phyloP scores from a whole-genome alignment of 2,113 vertebrate species.

The Cyprinus carpio region DNA sequence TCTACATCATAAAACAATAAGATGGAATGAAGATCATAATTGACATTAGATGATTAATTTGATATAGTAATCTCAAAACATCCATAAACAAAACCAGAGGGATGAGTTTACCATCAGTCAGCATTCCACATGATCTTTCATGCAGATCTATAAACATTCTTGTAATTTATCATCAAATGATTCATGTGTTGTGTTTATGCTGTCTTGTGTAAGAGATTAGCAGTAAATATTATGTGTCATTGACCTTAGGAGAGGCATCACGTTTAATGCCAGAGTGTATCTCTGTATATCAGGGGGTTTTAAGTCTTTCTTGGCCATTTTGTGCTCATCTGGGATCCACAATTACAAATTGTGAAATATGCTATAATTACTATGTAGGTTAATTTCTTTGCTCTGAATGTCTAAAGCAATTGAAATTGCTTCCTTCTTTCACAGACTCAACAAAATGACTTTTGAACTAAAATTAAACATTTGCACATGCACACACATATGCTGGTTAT shows the following conservation, averaged over 20 bases:
- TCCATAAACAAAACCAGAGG: slow-evolving; percentile 6
- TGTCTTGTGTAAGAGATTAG: not conserved
- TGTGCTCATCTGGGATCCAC: not conserved
- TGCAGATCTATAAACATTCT: not conserved
- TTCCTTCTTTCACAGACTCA: not conserved
- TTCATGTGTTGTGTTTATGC: not conserved
- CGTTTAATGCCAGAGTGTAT: not conserved
- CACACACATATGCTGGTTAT: not conserved
- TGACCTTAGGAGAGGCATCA: not conserved
- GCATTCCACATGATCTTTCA: not conserved
- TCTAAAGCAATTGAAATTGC: not conserved
- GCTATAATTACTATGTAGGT: not conserved
- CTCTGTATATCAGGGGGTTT: not conserved
- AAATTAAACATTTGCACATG: not conserved
- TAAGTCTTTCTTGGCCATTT: not conserved
- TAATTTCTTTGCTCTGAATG: not conserved
- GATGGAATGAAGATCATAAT: not conserved
- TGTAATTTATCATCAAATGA: slow-evolving; percentile 8
- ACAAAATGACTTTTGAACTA: not conserved
- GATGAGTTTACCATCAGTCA: not conserved
- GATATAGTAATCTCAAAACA: not conserved
- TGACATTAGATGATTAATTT: not conserved
- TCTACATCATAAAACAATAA: not conserved
- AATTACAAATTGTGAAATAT: not conserved
- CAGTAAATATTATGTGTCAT: not conserved